Base-by-base conservation (phyloP, 2,113 vertebrate species). In the Nycticorax nycticorax region DNA sequence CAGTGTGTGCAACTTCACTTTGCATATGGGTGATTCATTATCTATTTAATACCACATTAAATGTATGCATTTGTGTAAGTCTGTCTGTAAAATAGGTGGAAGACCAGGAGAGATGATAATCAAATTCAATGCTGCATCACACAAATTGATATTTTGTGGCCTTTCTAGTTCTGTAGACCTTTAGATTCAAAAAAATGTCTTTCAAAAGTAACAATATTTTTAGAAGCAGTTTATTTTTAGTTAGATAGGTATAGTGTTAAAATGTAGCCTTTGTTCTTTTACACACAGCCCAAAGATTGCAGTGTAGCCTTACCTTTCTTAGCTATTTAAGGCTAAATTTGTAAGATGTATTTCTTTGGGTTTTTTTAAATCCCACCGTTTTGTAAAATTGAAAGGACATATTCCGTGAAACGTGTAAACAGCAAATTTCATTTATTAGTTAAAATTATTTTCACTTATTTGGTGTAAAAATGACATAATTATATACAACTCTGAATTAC, bases 361-460 rank as follows among this genome's bases (percentile, higher is more conserved):
- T 7, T 28, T 60, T 28, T 23, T 32, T 27, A 24, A 64, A 47
- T 52, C 15, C 15, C 30, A 3, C 0, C 0, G 4, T 69, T 68
- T 64, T 53, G 28, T 57, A 62, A 82, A 82, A 37, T 27, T 62
- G 19, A 64, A 64, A 48, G 7, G 4, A 48, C n/a, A 0, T 85
- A 35, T 50, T 86, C 27, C 4, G 11, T 83, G 45, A 62, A 88
- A 73, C 10, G 4, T 59, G 14, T 88, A 52, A 88, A 50, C 8
- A 43, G 12, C 10, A 71, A 78, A 68, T 62, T 71, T 6, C 60
- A 2, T 64, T 85, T 85, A 39, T 68, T 87, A 92, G 1, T 82
- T 95, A 52, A 68, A 88, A 59, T 68, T 67, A 62, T 67, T 93
- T 89, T 85, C 2, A 39, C 59, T 81, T 85, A 84, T 26, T 64